These are phyloP conservation scores for Cephonodes hylas DNA, from an alignment of 2,888 invertebrate species.

Conservation along the genomic window DNA sequence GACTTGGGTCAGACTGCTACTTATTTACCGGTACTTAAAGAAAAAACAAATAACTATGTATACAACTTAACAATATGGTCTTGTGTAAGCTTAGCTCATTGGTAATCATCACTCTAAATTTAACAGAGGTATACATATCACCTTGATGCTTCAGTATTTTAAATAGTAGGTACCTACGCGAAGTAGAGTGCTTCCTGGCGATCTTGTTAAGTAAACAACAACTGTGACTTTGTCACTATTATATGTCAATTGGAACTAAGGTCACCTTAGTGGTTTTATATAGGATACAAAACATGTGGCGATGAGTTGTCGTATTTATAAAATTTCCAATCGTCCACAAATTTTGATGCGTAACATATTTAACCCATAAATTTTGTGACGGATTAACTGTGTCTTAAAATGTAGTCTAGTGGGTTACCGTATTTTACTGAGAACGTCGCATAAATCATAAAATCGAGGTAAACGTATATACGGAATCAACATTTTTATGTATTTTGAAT, in stretches of 20 bases:
- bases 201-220: constrained; percentile 63
- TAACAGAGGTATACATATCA: constrained; percentile 46
- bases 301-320: neutral
- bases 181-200: constrained; percentile 56
- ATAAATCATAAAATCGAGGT: neutral
- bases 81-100: no score
- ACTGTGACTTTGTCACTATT: constrained; percentile 52
- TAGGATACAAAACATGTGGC: neutral
- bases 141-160: constrained; percentile 57
- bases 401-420: constrained; percentile 27
- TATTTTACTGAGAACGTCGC: constrained; percentile 11
- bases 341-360: neutral
- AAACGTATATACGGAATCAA: no score
- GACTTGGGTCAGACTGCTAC: no score
- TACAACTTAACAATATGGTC: no score
- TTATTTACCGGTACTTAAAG: no score
- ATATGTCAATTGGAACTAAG: constrained; percentile 60
- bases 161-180: constrained; percentile 42
- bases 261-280: constrained; percentile 31
- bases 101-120: constrained; percentile 25
- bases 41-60: no score
- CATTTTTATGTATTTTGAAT: neutral
- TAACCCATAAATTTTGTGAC: neutral
- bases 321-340: neutral
- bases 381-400: constrained; percentile 15